Evolutionary conservation across 2,888 invertebrate genomes (phyloP).

Genomic region (Idaea straminata): DNA sequence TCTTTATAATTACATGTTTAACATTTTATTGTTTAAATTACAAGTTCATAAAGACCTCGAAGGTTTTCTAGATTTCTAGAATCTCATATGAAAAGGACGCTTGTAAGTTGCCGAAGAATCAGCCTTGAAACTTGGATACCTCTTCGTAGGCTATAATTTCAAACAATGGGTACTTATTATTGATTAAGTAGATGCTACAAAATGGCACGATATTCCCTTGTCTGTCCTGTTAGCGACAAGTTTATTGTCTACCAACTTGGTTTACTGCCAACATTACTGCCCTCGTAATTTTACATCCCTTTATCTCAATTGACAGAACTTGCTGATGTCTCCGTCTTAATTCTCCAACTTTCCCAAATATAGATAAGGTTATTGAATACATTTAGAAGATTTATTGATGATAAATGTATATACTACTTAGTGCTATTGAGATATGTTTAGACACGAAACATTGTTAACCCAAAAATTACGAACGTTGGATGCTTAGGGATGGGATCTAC

Average conservation of each 20-base stretch:
- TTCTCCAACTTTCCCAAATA: slow-evolving; percentile 39
- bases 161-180: slow-evolving; percentile 1
- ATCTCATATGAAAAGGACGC: background rate
- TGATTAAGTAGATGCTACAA: slow-evolving; percentile 15
- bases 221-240: slow-evolving; percentile 44
- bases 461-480: slow-evolving; percentile 27
- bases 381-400: slow-evolving; percentile 38
- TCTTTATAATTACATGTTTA: slow-evolving; percentile 16
- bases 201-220: slow-evolving; percentile 21
- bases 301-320: slow-evolving; percentile 70
- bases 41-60: background rate
- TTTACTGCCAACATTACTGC: slow-evolving; percentile 62
- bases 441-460: slow-evolving; percentile 24
- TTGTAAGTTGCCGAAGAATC: background rate
- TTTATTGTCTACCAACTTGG: slow-evolving; percentile 52
- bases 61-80: background rate
- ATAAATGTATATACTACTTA: slow-evolving; percentile 25
- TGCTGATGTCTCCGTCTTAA: slow-evolving; percentile 62
- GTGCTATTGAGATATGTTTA: slow-evolving; percentile 25
- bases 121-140: background rate
- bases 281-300: slow-evolving; percentile 71
- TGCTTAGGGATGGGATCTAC: slow-evolving; percentile 23
- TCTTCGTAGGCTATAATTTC: background rate
- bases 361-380: slow-evolving; percentile 51
- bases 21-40: background rate